A percentile compares a stretch with the other conserved stretches of the same genome.
These are phyloP conservation scores for Platerodrilus igneus DNA, from an alignment of 2,888 invertebrate genomes.

Conservation along the genomic window DNA sequence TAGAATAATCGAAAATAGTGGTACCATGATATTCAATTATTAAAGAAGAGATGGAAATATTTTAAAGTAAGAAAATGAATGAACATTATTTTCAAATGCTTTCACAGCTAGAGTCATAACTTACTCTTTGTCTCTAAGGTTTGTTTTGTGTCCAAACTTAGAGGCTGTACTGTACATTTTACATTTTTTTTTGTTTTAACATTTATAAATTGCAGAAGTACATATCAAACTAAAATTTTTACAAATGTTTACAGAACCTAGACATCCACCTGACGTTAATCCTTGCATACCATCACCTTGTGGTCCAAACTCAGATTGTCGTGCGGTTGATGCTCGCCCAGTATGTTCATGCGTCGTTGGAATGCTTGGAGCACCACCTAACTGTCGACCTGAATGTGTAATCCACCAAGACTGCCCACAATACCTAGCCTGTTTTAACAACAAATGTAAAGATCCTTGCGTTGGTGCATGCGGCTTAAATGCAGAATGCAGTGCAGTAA, in stretches of 20 bases:
- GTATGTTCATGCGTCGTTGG: conserved; percentile 70
- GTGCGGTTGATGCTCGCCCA: conserved; percentile 58
- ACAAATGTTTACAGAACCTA: conserved; percentile 31
- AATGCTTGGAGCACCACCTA: conserved; percentile 74
- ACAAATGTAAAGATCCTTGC: conserved; percentile 73
- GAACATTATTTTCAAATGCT: too few relatives aligned
- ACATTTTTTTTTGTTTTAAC: conserved; percentile 1
- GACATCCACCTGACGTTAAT: conserved; percentile 43
- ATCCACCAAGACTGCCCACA: conserved; percentile 76
- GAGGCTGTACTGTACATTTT: too few relatives aligned
- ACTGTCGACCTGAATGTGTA: conserved; percentile 72
- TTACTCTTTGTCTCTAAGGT: too few relatives aligned
- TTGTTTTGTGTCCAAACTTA: too few relatives aligned
- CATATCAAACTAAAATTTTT: conserved; percentile 6
- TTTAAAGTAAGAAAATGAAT: too few relatives aligned
- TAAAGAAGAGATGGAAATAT: too few relatives aligned
- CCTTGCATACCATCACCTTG: conserved; percentile 73
- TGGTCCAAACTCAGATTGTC: conserved; percentile 65
- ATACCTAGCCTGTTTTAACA: conserved; percentile 65
- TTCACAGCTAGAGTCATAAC: too few relatives aligned
- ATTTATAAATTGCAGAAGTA: conserved; percentile 1
- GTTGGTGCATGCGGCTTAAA: conserved; percentile 72
- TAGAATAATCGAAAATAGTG: too few relatives aligned
- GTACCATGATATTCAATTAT: too few relatives aligned
- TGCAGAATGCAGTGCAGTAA: conserved; percentile 67